phyloP scores from a whole-genome alignment of 2,888 invertebrate genomes.

The Melangyna quadrimaculata region DNA sequence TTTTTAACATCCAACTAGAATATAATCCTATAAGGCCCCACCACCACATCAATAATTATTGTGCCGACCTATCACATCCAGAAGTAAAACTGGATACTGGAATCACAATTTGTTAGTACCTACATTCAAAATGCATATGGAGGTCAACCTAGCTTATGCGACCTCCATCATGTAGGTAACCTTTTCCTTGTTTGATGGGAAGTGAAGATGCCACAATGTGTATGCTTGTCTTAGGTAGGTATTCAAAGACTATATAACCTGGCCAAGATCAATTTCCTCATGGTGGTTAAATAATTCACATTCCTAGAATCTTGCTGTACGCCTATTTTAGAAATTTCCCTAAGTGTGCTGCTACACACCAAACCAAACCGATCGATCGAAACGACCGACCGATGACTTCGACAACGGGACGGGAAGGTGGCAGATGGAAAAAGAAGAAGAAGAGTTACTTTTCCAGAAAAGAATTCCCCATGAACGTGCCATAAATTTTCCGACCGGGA shows the following conservation, averaged over 20 bases:
- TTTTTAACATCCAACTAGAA: too few species aligned
- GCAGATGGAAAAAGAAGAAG: neutral
- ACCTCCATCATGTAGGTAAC: slow-evolving; percentile 55
- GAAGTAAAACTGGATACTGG: neutral
- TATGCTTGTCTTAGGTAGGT: slow-evolving; percentile 29
- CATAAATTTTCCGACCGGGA: slow-evolving; percentile 67
- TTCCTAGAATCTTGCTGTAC: slow-evolving; percentile 56
- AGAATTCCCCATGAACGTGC: slow-evolving; percentile 68
- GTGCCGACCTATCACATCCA: neutral
- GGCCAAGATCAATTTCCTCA: slow-evolving; percentile 57
- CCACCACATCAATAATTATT: neutral
- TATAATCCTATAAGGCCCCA: neutral
- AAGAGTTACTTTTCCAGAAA: slow-evolving; percentile 47
- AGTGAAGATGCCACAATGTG: slow-evolving; percentile 29
- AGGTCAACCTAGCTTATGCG: slow-evolving; percentile 45
- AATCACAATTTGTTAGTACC: neutral
- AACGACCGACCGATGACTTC: neutral
- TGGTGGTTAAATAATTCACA: slow-evolving; percentile 70
- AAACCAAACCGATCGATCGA: slow-evolving; percentile 2
- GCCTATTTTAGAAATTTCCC: slow-evolving; percentile 71
- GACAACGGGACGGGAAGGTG: neutral
- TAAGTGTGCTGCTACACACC: slow-evolving; percentile 59
- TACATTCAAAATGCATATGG: neutral
- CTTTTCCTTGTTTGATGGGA: slow-evolving; percentile 27
- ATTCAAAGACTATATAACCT: slow-evolving; percentile 30